Evolutionary conservation across 1,140 invertebrate species (phyloP), one percentile per base, ranked within the genome.

Genomic region (Zophobas atratus): DNA sequence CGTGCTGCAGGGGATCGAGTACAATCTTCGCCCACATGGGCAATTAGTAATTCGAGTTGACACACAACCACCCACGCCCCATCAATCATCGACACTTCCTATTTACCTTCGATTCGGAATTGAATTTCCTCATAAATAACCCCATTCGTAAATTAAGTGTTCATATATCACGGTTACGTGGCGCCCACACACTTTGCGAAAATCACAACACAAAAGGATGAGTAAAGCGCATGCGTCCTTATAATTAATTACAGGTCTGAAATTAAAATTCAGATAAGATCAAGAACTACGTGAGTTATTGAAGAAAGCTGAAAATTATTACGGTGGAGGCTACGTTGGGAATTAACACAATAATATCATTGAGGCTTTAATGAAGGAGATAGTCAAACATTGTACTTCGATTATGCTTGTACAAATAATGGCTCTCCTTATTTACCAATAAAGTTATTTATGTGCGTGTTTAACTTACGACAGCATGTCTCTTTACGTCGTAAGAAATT

Each of bases 151-250:
- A 77, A 77, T 77, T 74, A 77, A 79, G 75, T 77, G 78, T 79
- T 79, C 78, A 79, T 79, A 79, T 77, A 79, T 79, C 78, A 79
- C 75, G 73, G 43, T 53, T 74, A 70, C 57, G 75, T 72, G 77
- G 67, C 77, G 78, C 78, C 78, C 78, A 79, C 78, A 79, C 78
- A 77, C 56, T 71, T 74, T 56, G 78, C 78, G 60, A 70, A 79
- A 79, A 74, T 67, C 43, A 51, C 78, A 51, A 53, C 51, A 75
- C 77, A 79, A 79, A 79, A 79, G 77, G 70, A 76, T 73, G 75
- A 76, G 39, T 75, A 67, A 73, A 67, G 56, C 72, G 71, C 71
- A 60, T 78, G 76, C 76, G 71, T 56, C 60, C 63, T 20, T 55
- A 73, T 74, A 70, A 79, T 79, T 79, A 79, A 79, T 79, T 79